Evolutionary conservation across 2,888 invertebrate species (phyloP).

Genomic region (Catocala sponsa): DNA sequence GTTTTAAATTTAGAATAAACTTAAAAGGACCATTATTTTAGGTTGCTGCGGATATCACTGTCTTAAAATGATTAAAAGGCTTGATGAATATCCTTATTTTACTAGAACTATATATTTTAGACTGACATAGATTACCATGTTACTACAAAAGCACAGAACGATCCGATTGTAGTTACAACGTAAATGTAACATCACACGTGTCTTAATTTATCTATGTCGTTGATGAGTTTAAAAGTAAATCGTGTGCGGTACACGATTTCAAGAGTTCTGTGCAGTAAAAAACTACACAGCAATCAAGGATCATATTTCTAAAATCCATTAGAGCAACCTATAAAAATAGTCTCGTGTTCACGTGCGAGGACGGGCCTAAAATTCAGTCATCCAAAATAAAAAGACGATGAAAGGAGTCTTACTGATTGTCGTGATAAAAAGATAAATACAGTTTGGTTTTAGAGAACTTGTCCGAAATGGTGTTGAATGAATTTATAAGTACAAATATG

Average conservation of each 20-base stretch:
- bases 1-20: too few species aligned
- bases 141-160: too few species aligned
- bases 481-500: not conserved
- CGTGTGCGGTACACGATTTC: slow-evolving; percentile 68
- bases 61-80: too few species aligned
- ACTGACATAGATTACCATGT: too few species aligned
- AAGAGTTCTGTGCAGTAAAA: slow-evolving; percentile 71
- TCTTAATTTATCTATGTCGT: slow-evolving; percentile 60
- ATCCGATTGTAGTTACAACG: not conserved
- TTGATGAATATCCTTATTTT: too few species aligned
- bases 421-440: slow-evolving; percentile 49
- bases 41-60: too few species aligned
- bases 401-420: slow-evolving; percentile 52
- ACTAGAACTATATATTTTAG: too few species aligned
- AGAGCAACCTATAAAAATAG: slow-evolving; percentile 84
- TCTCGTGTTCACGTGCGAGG: slow-evolving; percentile 53
- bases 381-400: slow-evolving; percentile 73
- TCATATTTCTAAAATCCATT: slow-evolving; percentile 87
- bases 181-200: slow-evolving; percentile 25
- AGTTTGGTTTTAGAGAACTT: slow-evolving; percentile 8
- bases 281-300: slow-evolving; percentile 78
- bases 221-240: slow-evolving; percentile 62
- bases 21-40: too few species aligned
- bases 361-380: slow-evolving; percentile 73
- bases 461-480: not conserved